phyloP scores from a whole-genome alignment of 2,113 vertebrate genomes.

The Sebastes schlegelii region DNA sequence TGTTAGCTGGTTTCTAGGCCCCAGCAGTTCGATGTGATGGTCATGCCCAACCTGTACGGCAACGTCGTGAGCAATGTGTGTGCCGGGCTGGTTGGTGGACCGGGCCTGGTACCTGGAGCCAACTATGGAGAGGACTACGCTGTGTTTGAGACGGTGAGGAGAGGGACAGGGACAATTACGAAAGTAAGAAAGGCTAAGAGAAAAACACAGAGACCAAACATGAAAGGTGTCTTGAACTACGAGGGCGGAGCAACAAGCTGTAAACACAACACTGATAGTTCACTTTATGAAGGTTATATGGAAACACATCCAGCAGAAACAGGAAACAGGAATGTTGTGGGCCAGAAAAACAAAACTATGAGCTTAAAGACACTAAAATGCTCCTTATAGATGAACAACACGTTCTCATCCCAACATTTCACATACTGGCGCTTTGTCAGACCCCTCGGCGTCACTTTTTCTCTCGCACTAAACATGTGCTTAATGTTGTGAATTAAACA shows the following conservation, averaged over 20 bases:
- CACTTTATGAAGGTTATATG: neutral
- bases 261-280: neutral
- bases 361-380: neutral
- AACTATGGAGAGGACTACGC: constrained; percentile 87
- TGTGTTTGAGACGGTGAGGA: constrained; percentile 87
- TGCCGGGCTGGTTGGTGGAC: constrained; percentile 87
- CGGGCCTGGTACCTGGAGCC: constrained; percentile 82
- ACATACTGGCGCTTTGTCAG: no score
- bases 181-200: neutral
- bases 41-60: constrained; percentile 92
- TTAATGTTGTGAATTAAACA: no score
- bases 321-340: neutral
- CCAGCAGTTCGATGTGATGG: constrained; percentile 91
- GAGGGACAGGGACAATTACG: neutral
- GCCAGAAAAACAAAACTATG: neutral
- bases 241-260: neutral
- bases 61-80: constrained; percentile 91
- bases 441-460: no score
- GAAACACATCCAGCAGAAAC: neutral
- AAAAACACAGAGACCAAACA: neutral
- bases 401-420: no score
- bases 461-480: no score
- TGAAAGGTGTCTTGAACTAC: no score
- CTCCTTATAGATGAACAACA: no score
- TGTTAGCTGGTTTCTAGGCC: constrained; percentile 87